A percentile compares a stretch with the other conserved stretches of the same genome.
These are phyloP conservation scores for Ceratothoa steindachneri DNA, from an alignment of 2,888 invertebrate genomes.

Conservation along the genomic window DNA sequence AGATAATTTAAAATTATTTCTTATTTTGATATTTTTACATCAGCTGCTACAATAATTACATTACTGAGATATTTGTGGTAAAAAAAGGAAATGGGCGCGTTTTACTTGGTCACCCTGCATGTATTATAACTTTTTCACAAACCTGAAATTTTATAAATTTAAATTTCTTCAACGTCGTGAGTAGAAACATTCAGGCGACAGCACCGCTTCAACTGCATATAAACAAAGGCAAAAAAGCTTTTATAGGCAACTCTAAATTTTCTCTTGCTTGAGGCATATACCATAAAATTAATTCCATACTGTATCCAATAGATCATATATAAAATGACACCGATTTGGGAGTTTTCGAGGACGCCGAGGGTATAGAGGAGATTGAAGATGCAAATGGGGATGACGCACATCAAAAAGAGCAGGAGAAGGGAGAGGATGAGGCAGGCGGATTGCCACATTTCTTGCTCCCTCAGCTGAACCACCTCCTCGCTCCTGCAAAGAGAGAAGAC, in stretches of 20 bases:
- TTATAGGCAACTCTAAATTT: constrained; percentile 23
- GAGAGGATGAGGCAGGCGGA: constrained; percentile 22
- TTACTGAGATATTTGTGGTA: too few species aligned
- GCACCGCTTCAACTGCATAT: neutral
- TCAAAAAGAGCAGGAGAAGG: constrained; percentile 27
- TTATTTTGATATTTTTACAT: too few species aligned
- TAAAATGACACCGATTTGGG: constrained; percentile 15
- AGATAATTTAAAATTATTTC: too few species aligned
- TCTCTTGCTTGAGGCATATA: constrained; percentile 25
- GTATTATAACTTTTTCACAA: too few species aligned
- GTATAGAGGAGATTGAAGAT: constrained; percentile 27
- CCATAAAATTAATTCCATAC: constrained; percentile 32
- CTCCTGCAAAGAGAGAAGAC: neutral
- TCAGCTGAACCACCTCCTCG: neutral
- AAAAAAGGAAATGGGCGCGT: too few species aligned
- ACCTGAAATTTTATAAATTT: too few species aligned
- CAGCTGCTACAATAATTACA: too few species aligned
- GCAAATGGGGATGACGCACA: constrained; percentile 27
- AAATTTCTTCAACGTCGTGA: neutral
- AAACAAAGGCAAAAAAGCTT: neutral
- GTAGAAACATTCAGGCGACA: neutral
- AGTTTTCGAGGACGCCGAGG: neutral
- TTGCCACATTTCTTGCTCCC: constrained; percentile 20
- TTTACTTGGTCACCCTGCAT: too few species aligned
- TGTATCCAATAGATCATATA: constrained; percentile 38